A percentile compares a stretch with the other conserved stretches of the same genome.
Evolutionary conservation across 2,888 invertebrate species (phyloP).

Genomic region (Vesta saturnalis): DNA sequence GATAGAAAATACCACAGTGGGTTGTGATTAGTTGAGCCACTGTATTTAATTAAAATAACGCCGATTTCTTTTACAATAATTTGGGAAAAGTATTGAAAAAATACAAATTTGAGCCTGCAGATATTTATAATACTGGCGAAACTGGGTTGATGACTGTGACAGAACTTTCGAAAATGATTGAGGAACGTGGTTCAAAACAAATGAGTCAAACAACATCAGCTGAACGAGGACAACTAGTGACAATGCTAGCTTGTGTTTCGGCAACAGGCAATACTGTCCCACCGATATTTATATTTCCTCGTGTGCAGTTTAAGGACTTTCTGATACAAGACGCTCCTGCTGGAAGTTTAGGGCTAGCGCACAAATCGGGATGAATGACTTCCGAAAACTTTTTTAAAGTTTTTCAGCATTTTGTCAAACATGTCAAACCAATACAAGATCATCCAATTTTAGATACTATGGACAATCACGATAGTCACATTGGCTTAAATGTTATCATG

Average conservation of each 20-base stretch:
- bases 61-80: slow-evolving; percentile 8
- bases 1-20: slow-evolving; percentile 2
- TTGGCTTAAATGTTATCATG: too few species aligned
- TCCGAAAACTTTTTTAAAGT: not conserved
- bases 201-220: too few species aligned
- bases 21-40: not conserved
- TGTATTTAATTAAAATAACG: slow-evolving; percentile 7
- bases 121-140: not conserved
- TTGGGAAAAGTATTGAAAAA: slow-evolving; percentile 3
- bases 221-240: too few species aligned
- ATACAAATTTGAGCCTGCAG: not conserved
- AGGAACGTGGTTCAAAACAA: not conserved
- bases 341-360: too few species aligned
- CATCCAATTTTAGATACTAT: too few species aligned
- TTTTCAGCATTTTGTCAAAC: not conserved
- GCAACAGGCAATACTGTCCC: too few species aligned
- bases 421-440: not conserved
- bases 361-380: slow-evolving; percentile 4
- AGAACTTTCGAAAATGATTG: not conserved
- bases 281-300: too few species aligned
- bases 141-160: slow-evolving; percentile 2
- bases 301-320: too few species aligned
- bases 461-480: too few species aligned
- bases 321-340: too few species aligned
- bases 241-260: too few species aligned